Evolutionary conservation across 2,113 vertebrate genomes (phyloP), one percentile per base, ranked within the genome.

Genomic region (Tenebrosternarchus preto): DNA sequence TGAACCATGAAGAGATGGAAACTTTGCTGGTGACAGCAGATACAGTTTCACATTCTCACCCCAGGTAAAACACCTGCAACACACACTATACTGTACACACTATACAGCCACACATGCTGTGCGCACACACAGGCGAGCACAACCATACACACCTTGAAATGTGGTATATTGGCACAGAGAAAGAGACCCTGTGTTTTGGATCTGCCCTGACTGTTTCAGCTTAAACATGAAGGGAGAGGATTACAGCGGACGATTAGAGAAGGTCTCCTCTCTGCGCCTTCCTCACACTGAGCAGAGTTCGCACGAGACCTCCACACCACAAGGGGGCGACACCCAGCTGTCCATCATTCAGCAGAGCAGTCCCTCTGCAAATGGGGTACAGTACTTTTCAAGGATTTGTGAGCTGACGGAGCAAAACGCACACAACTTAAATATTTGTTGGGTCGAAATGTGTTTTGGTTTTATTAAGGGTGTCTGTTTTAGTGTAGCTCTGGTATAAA

Each of bases 1-100:
- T 99, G 91, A 98, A 89, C 87, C 91, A 92, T 0, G 94, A 98
- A 73, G 97, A 97, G 77, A 98, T 98, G 96, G 96, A 97, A 61
- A 94, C 84, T 82, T 90, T 96, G 83, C 93, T 92, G 77, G 83
- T 92, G 0, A 89, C 92, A 0, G 81, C 90, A 39, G 96, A 98
- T 22, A 90, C 94, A 31, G 92, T 84, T 0, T 88, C 86, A 73
- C 67, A 77, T 27, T 63, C 64, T 25, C 94, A 93, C 70, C 83
- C 87, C 86, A 94, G 95, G 97, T 98, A 89, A 88, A 85, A 15
- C 8, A 61, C 4, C 57, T 19, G 33, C 33, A 36, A 2, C 36
- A 66, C 5, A 20, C 57, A 12, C 22, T 12, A 50, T 15, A 36
- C 33, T n/a, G n/a, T n/a, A 66, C 5, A 20, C 57, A 12, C 22